Evolutionary conservation across 2,113 vertebrate genomes (phyloP).

Genomic region (Cacatua alba): DNA sequence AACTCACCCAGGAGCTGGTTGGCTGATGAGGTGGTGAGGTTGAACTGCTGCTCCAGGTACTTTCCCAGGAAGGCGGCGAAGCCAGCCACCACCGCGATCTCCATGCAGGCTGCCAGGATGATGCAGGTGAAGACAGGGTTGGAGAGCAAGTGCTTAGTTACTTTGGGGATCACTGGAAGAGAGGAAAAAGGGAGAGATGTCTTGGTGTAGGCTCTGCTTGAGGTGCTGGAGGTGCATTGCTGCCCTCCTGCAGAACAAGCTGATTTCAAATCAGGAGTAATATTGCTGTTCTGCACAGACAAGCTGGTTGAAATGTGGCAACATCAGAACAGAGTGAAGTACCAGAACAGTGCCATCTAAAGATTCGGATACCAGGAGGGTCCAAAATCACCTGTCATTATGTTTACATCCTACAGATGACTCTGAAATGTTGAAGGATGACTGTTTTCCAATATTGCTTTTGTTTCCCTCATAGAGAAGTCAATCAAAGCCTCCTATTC

Average conservation of each 20-base stretch:
- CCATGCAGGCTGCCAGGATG: slow-evolving; percentile 95
- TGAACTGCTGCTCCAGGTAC: slow-evolving; percentile 98
- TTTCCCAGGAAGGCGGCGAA: slow-evolving; percentile 96
- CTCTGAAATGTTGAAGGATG: background rate
- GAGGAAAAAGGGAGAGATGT: background rate
- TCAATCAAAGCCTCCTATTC: background rate
- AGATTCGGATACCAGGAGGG: background rate
- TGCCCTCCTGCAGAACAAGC: background rate
- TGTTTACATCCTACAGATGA: background rate
- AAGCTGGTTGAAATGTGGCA: background rate
- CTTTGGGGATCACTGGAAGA: slow-evolving; percentile 91
- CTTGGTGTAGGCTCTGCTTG: background rate
- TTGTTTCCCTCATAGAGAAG: background rate
- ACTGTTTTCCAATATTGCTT: background rate
- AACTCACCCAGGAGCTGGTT: slow-evolving; percentile 94
- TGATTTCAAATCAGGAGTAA: background rate
- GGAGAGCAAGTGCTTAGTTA: slow-evolving; percentile 94
- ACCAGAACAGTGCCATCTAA: background rate
- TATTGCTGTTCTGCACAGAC: background rate
- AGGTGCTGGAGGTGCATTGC: background rate
- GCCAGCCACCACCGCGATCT: slow-evolving; percentile 95
- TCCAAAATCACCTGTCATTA: background rate
- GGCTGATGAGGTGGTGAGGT: slow-evolving; percentile 95
- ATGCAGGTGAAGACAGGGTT: slow-evolving; percentile 99
- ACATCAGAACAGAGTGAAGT: background rate